A percentile compares a stretch with the other conserved stretches of the same genome.
Evolutionary conservation across 2,113 vertebrate genomes (phyloP).

Genomic region (Pollachius pollachius): DNA sequence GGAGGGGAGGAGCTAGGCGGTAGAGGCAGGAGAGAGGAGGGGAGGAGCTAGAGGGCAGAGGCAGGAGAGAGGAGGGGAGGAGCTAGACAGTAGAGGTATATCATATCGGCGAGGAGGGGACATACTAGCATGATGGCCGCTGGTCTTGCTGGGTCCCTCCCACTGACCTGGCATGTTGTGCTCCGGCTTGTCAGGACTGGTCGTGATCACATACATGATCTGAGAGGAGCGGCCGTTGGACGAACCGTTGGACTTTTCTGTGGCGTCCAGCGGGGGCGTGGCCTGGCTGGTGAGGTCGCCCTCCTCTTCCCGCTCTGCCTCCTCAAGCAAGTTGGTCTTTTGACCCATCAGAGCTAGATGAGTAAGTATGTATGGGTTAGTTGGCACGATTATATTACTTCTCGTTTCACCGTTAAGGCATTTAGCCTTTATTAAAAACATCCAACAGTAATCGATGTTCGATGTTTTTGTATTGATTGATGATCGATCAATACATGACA

Average conservation of each 20-base stretch:
- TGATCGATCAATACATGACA: too few relatives aligned
- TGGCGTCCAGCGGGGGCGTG: constrained; percentile 67
- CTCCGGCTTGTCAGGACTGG: constrained; percentile 86
- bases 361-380: neutral
- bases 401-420: too few relatives aligned
- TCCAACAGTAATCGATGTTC: too few relatives aligned
- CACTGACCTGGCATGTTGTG: constrained; percentile 89
- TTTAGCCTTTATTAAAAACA: too few relatives aligned
- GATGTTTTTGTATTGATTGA: too few relatives aligned
- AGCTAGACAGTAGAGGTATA: neutral
- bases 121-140: constrained; percentile 70
- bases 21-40: neutral
- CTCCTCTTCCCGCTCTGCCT: constrained; percentile 51
- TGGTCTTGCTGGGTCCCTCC: constrained; percentile 67
- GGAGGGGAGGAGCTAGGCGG: too few relatives aligned
- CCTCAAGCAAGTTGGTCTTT: constrained; percentile 43
- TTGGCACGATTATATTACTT: too few relatives aligned
- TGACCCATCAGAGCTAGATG: constrained; percentile 78
- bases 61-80: neutral
- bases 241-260: constrained; percentile 82
- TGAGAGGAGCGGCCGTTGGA: constrained; percentile 81
- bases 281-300: constrained; percentile 70
- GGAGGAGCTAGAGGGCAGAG: neutral
- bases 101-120: constrained; percentile 21
- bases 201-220: constrained; percentile 92